A percentile compares a stretch with the other conserved stretches of the same genome.
phyloP scores from a whole-genome alignment of 2,797 vertebrate genomes.

The Gadopsis bispinosus region DNA sequence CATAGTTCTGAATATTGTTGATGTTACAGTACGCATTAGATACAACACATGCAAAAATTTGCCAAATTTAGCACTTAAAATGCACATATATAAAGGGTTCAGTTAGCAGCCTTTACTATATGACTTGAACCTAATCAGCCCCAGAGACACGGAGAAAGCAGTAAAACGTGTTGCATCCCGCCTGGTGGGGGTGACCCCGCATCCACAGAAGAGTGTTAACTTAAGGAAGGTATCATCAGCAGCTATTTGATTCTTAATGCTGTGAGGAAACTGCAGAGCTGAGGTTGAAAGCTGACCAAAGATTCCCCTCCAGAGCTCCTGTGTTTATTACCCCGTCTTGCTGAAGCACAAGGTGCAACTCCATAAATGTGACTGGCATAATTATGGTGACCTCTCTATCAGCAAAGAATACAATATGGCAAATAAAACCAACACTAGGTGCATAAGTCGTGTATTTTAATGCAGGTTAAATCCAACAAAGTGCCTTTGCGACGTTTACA shows the following conservation, averaged over 20 bases:
- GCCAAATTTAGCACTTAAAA: conserved; percentile 49
- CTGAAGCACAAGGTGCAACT: conserved; percentile 39
- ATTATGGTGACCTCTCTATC: conserved; percentile 56
- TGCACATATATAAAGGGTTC: conserved; percentile 48
- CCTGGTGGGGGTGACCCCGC: conserved; percentile 9
- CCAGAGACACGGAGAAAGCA: conserved; percentile 24
- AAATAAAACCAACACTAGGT: conserved; percentile 47
- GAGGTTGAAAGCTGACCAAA: conserved; percentile 37
- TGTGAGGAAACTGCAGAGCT: conserved; percentile 16
- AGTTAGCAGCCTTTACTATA: conserved; percentile 37
- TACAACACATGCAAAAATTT: conserved; percentile 48
- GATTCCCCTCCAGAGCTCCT: conserved; percentile 41
- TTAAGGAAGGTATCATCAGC: conserved; percentile 14
- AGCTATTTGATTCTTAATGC: conserved; percentile 24
- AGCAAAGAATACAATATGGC: conserved; percentile 50
- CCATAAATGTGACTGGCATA: conserved; percentile 64
- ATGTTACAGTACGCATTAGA: conserved; percentile 46
- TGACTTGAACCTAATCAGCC: conserved; percentile 52
- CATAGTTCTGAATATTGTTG: conserved; percentile 61
- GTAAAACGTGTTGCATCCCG: conserved; percentile 27
- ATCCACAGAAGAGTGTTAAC: conserved; percentile 22
- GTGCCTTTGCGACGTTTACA: conserved; percentile 5
- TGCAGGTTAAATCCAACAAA: conserved; percentile 27
- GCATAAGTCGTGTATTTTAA: conserved; percentile 33
- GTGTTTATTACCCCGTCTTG: conserved; percentile 53